Evolutionary conservation across 2,888 invertebrate genomes (phyloP).

Genomic region (Lissonota sp.): DNA sequence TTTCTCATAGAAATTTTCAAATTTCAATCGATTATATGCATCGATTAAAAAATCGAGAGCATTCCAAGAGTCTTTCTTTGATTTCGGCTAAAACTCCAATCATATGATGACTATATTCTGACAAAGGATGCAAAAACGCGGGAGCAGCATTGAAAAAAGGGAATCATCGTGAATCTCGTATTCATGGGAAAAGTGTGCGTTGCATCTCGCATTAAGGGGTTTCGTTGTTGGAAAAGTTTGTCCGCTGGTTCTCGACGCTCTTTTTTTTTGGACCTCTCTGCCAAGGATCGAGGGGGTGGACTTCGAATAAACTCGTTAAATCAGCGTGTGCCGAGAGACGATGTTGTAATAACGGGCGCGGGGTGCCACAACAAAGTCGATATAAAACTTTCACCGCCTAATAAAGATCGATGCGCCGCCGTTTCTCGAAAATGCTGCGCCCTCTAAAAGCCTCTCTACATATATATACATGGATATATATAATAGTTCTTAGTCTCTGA

Average conservation of each 20-base stretch:
- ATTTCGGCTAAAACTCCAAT: no score
- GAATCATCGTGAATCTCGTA: constrained; percentile 22
- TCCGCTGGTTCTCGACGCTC: constrained; percentile 66
- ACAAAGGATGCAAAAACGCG: background rate
- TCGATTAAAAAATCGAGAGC: no score
- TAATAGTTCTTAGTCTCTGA: no score
- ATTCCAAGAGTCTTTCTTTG: no score
- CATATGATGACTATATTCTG: no score
- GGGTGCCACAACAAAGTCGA: constrained; percentile 73
- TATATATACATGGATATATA: no score
- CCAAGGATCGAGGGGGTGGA: constrained; percentile 60
- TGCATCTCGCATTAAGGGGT: constrained; percentile 72
- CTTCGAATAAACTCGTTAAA: constrained; percentile 78
- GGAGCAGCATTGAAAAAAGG: background rate
- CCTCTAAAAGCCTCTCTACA: constrained; percentile 20
- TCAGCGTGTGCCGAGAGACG: constrained; percentile 66
- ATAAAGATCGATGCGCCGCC: constrained; percentile 81
- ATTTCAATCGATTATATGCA: no score
- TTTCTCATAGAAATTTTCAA: no score
- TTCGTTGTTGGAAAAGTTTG: constrained; percentile 67
- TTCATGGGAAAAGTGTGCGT: constrained; percentile 50
- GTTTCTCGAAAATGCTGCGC: constrained; percentile 43
- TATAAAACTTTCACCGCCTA: constrained; percentile 78
- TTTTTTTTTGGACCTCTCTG: constrained; percentile 55
- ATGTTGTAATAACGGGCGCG: background rate